Percentiles rank a stretch among this genome's conserved stretches.
phyloP scores from a whole-genome alignment of 2,113 vertebrate species.

The Gila orcuttii region DNA sequence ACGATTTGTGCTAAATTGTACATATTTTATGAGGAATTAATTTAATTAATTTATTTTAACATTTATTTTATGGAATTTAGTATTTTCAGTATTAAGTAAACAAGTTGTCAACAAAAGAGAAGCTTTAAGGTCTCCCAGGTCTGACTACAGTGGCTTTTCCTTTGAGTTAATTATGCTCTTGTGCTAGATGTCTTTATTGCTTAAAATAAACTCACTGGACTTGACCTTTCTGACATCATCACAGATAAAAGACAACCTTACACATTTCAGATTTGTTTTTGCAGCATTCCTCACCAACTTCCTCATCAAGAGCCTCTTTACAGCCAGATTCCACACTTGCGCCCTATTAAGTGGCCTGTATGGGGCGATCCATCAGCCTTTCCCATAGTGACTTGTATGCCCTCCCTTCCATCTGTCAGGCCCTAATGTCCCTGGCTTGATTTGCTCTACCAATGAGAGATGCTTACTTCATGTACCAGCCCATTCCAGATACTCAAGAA shows the following conservation, averaged over 20 bases:
- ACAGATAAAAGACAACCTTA: not conserved
- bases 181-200: not conserved
- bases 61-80: not conserved
- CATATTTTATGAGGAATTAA: too few species aligned
- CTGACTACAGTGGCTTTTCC: not conserved
- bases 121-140: not conserved
- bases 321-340: slow-evolving; percentile 64
- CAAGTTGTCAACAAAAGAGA: not conserved
- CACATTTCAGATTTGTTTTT: slow-evolving; percentile 37
- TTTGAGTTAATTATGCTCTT: not conserved
- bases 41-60: too few species aligned
- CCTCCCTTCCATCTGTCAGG: slow-evolving; percentile 75
- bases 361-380: slow-evolving; percentile 72
- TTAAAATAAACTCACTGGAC: slow-evolving; percentile 20
- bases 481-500: not conserved
- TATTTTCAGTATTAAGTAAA: not conserved
- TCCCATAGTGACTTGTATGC: slow-evolving; percentile 59
- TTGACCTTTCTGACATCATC: not conserved
- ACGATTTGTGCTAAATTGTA: too few species aligned
- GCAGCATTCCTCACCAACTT: not conserved
- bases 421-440: slow-evolving; percentile 67
- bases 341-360: slow-evolving; percentile 65
- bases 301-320: slow-evolving; percentile 28
- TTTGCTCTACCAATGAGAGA: slow-evolving; percentile 59
- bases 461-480: not conserved